Conservation (phyloP, 2,888 invertebrate genomes). For the Acronicta aceris region DNA sequence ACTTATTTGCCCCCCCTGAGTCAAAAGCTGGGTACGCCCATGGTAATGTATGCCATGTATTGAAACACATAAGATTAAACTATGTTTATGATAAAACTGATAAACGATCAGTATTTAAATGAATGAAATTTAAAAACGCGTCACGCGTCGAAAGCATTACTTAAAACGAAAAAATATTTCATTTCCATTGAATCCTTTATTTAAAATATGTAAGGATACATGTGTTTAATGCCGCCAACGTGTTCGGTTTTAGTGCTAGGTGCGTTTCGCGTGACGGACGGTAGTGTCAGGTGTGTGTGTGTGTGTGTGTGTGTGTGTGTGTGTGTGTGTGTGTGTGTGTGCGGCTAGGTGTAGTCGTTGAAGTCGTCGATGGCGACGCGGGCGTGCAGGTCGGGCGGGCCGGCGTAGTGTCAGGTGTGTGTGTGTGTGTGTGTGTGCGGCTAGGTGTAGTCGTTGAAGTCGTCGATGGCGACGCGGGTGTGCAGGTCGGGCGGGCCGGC, state of each 20-base stretch:
- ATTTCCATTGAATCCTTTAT: slow-evolving; percentile 12
- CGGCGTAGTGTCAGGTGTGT: too few species aligned
- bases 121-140: slow-evolving; percentile 38
- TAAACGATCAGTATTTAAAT: slow-evolving; percentile 31
- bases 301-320: too few species aligned
- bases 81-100: slow-evolving; percentile 1
- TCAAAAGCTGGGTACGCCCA: too few species aligned
- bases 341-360: neutral
- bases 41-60: neutral
- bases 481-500: slow-evolving; percentile 78
- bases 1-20: too few species aligned
- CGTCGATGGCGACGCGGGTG: slow-evolving; percentile 91
- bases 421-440: neutral
- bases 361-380: too few species aligned
- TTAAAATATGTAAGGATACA: slow-evolving; percentile 1
- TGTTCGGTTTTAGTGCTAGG: slow-evolving; percentile 1
- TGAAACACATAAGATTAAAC: slow-evolving; percentile 9
- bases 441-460: slow-evolving; percentile 93
- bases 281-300: too few species aligned
- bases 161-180: slow-evolving; percentile 26
- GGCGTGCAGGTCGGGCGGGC: too few species aligned
- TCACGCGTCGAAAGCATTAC: slow-evolving; percentile 27
- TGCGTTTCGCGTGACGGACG: neutral
- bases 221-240: neutral
- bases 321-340: neutral